These are phyloP conservation scores for Periphyllus acericola DNA, from an alignment of 2,888 invertebrate genomes.

Conservation along the genomic window DNA sequence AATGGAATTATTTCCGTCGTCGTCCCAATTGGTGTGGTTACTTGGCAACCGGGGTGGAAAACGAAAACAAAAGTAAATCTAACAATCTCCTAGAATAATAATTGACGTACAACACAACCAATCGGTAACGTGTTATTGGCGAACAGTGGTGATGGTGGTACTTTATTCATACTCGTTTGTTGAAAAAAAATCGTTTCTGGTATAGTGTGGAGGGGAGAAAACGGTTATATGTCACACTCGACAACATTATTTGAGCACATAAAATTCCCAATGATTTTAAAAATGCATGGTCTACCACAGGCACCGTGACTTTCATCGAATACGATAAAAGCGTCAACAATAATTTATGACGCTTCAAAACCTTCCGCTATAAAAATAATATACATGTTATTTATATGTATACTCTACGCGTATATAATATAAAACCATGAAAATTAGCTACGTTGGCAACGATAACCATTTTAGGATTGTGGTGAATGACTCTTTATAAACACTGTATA, in stretches of 20 bases:
- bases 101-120: too few species aligned
- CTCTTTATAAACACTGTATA: background rate
- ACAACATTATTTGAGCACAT: background rate
- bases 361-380: constrained; percentile 16
- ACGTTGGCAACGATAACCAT: constrained; percentile 24
- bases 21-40: too few species aligned
- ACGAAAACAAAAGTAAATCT: too few species aligned
- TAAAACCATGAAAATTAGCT: constrained; percentile 25
- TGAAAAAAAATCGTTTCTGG: background rate
- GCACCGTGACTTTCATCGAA: background rate
- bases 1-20: too few species aligned
- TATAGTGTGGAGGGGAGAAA: background rate
- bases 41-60: too few species aligned
- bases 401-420: background rate
- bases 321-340: constrained; percentile 17
- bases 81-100: background rate
- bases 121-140: too few species aligned
- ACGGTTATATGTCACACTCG: background rate
- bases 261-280: constrained; percentile 12
- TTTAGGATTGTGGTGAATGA: constrained; percentile 2
- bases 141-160: background rate
- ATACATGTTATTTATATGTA: constrained; percentile 14
- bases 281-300: background rate
- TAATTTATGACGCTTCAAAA: constrained; percentile 21
- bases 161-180: background rate